phyloP scores from a whole-genome alignment of 1,140 invertebrate genomes.

The Hormaphis cornu region DNA sequence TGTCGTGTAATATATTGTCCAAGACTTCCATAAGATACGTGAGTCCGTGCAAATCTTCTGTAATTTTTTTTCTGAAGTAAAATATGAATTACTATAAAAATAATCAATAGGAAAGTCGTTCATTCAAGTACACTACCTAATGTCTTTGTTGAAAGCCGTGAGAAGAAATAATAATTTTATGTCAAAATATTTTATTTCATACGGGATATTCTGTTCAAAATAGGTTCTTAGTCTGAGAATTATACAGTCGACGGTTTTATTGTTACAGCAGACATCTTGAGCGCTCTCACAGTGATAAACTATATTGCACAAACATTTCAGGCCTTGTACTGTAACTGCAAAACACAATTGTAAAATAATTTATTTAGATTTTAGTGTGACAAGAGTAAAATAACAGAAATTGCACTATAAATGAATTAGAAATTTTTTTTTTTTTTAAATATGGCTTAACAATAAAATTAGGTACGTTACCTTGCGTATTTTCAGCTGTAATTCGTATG shows the following conservation, averaged over 20 bases:
- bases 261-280: constrained; percentile 58
- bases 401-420: too few species aligned
- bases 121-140: constrained; percentile 42
- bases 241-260: constrained; percentile 61
- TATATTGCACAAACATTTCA: constrained; percentile 84
- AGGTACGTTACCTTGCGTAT: constrained; percentile 23
- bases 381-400: too few species aligned
- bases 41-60: constrained; percentile 68
- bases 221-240: constrained; percentile 64
- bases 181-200: constrained; percentile 75
- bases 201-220: constrained; percentile 46
- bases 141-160: constrained; percentile 64
- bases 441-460: background rate
- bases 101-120: background rate
- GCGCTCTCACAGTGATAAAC: constrained; percentile 68
- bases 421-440: background rate
- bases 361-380: background rate
- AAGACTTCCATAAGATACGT: constrained; percentile 69
- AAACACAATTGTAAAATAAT: constrained; percentile 35
- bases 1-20: constrained; percentile 52
- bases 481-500: constrained; percentile 1
- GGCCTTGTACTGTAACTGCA: constrained; percentile 60
- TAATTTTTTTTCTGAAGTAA: constrained; percentile 53
- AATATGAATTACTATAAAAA: constrained; percentile 4
- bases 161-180: constrained; percentile 80